Evolutionary conservation across 2,797 vertebrate species (phyloP).

Genomic region (Botia kubotai): DNA sequence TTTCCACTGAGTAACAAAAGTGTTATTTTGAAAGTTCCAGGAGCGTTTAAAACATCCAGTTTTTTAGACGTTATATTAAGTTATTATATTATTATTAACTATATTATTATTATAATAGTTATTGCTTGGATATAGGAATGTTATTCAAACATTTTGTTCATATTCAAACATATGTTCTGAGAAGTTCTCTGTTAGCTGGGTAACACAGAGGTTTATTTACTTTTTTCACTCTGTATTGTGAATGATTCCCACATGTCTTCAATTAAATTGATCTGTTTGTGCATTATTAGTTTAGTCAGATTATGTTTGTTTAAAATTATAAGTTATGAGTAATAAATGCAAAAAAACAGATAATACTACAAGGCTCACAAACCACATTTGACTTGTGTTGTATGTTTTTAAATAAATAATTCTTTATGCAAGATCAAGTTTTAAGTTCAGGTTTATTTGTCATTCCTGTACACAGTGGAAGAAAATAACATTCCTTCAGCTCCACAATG

Average conservation of each 20-base stretch:
- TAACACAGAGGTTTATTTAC: no score
- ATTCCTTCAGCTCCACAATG: neutral
- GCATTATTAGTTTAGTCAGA: neutral
- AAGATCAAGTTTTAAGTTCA: neutral
- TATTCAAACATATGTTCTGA: no score
- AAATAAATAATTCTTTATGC: neutral
- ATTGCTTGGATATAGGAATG: no score
- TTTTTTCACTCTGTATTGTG: no score
- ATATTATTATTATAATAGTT: no score
- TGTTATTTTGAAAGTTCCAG: no score
- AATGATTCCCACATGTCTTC: neutral
- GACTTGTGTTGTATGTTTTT: neutral
- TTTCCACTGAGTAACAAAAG: no score
- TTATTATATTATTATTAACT: no score
- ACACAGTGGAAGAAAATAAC: neutral
- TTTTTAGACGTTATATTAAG: no score
- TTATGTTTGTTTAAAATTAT: neutral
- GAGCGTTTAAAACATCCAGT: no score
- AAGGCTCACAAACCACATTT: neutral
- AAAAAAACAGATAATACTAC: neutral
- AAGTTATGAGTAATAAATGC: neutral
- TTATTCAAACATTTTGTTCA: no score
- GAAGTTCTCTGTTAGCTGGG: no score
- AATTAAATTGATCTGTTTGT: neutral
- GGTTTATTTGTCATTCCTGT: neutral